Conservation (phyloP, 2,797 vertebrate genomes). For the Toxotes lorentzi region DNA sequence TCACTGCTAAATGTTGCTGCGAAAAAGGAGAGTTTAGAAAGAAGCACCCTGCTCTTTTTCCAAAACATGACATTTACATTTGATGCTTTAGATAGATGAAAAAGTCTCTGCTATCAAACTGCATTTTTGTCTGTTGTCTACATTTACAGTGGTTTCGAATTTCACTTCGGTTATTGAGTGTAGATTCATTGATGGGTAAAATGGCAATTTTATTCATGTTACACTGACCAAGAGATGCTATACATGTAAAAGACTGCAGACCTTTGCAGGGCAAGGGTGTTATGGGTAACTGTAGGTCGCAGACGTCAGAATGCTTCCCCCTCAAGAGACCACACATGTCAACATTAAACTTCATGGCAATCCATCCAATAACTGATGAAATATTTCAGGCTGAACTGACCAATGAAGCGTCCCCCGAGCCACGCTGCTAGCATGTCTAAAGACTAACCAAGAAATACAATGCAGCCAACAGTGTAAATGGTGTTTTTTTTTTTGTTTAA, state of each 20-base stretch:
- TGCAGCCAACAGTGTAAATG: conserved; percentile 7
- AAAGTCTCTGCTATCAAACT: conserved; percentile 6
- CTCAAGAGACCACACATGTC: background rate
- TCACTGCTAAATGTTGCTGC: conserved; percentile 18
- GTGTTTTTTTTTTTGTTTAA: background rate
- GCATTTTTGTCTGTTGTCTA: background rate
- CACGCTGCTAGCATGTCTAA: background rate
- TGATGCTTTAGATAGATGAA: conserved; percentile 21
- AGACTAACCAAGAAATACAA: background rate
- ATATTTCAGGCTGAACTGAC: conserved; percentile 7
- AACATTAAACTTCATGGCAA: too few species aligned
- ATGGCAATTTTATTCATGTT: background rate
- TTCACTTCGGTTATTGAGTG: background rate
- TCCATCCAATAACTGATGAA: background rate
- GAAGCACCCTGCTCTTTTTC: conserved; percentile 13
- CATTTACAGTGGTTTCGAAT: background rate
- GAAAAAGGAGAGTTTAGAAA: conserved; percentile 23
- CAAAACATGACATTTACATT: conserved; percentile 45
- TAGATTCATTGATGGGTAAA: background rate
- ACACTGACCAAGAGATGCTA: too few species aligned
- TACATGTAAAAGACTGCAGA: too few species aligned
- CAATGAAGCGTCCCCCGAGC: conserved; percentile 2
- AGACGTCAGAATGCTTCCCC: too few species aligned
- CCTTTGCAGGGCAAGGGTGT: background rate
- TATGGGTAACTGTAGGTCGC: background rate